Conservation (phyloP, 1,140 invertebrate species). For the Littorina saxatilis region DNA sequence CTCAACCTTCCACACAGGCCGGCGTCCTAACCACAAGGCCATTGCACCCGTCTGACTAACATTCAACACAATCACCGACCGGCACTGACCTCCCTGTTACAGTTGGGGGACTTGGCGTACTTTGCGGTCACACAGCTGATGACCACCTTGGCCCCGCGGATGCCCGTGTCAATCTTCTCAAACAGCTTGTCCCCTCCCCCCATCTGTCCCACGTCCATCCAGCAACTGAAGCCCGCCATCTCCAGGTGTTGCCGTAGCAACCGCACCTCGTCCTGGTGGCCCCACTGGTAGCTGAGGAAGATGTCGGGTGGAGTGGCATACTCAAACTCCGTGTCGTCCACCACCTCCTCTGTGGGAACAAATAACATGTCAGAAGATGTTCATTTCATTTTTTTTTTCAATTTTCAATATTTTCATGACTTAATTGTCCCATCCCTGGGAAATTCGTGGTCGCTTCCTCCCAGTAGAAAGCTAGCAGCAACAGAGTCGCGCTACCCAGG, state of each 20-base stretch:
- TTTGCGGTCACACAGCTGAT: slow-evolving; percentile 69
- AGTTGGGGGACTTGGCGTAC: slow-evolving; percentile 71
- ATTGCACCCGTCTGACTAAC: too few species aligned
- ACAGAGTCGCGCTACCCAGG: too few species aligned
- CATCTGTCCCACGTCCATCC: slow-evolving; percentile 74
- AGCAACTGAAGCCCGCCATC: slow-evolving; percentile 68
- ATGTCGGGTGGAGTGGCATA: slow-evolving; percentile 65
- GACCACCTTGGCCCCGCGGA: slow-evolving; percentile 68
- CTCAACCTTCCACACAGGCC: too few species aligned
- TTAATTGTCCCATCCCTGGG: too few species aligned
- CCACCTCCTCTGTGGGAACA: slow-evolving; percentile 58
- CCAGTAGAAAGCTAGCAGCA: too few species aligned
- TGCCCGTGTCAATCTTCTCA: slow-evolving; percentile 69
- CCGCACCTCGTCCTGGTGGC: slow-evolving; percentile 68
- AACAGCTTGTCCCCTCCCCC: slow-evolving; percentile 73
- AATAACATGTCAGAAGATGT: too few species aligned
- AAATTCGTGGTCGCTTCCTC: too few species aligned
- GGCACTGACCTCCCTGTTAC: slow-evolving; percentile 70
- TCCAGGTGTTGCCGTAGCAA: slow-evolving; percentile 64
- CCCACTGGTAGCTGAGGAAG: slow-evolving; percentile 74
- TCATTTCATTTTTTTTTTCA: too few species aligned
- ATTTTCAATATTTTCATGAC: too few species aligned
- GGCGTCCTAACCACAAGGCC: too few species aligned
- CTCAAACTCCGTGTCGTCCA: slow-evolving; percentile 66
- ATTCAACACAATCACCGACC: too few species aligned